A percentile compares a stretch with the other conserved stretches of the same genome.
phyloP scores from a whole-genome alignment of 2,797 vertebrate species.

The Hoplostethus mediterraneus region DNA sequence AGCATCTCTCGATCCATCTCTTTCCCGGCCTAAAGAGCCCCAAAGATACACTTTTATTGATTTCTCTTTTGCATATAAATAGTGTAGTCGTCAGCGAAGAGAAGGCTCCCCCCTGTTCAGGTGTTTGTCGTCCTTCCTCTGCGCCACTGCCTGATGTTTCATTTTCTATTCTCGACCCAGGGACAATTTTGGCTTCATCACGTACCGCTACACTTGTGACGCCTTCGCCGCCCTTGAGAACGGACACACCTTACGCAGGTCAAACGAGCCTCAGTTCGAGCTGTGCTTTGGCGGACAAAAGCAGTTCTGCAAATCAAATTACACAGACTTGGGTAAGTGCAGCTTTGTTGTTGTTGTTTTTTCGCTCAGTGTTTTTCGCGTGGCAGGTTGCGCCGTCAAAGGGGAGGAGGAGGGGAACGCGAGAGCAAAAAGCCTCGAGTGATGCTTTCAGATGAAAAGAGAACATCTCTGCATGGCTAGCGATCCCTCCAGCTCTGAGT shows the following conservation, averaged over 20 bases:
- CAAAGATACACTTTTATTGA: slow-evolving; percentile 78
- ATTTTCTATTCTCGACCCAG: slow-evolving; percentile 83
- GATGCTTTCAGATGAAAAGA: slow-evolving; percentile 64
- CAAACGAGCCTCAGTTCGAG: slow-evolving; percentile 95
- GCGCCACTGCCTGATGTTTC: slow-evolving; percentile 53
- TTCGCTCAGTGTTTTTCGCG: slow-evolving; percentile 31
- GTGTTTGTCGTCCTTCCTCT: slow-evolving; percentile 53
- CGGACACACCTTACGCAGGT: slow-evolving; percentile 95
- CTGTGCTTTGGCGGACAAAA: slow-evolving; percentile 97
- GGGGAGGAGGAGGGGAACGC: neutral
- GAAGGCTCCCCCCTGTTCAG: slow-evolving; percentile 34
- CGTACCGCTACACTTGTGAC: slow-evolving; percentile 98
- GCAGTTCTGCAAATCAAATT: slow-evolving; percentile 97
- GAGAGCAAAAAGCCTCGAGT: slow-evolving; percentile 40
- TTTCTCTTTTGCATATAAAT: slow-evolving; percentile 81
- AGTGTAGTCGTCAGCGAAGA: slow-evolving; percentile 62
- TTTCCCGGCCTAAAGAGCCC: slow-evolving; percentile 44
- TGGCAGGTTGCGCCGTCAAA: slow-evolving; percentile 36
- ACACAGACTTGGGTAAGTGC: slow-evolving; percentile 98
- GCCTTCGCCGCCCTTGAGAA: slow-evolving; percentile 98
- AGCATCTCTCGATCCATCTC: slow-evolving; percentile 54
- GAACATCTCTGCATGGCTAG: slow-evolving; percentile 34
- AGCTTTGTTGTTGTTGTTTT: slow-evolving; percentile 67
- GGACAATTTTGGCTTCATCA: slow-evolving; percentile 99
- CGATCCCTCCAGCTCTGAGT: slow-evolving; percentile 43